A percentile compares a stretch with the other conserved stretches of the same genome.
These are phyloP conservation scores for Nesidiocoris tenuis DNA, from an alignment of 2,888 invertebrate species.

Conservation along the genomic window DNA sequence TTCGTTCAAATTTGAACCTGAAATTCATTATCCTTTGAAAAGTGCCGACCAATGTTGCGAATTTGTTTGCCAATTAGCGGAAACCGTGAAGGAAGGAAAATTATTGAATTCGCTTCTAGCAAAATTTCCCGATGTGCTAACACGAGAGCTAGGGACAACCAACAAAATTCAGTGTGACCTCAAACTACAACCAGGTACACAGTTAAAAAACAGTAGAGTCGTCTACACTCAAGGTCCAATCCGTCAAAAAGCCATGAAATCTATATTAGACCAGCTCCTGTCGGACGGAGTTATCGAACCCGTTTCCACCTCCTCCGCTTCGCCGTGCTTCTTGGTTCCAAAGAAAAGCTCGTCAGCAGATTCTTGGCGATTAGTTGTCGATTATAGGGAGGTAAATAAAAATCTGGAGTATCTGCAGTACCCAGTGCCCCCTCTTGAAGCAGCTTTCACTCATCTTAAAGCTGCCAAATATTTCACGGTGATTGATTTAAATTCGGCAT, in stretches of 20 bases:
- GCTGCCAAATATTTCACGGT: slow-evolving; percentile 36
- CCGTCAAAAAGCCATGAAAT: slow-evolving; percentile 1
- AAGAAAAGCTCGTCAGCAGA: neutral
- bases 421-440: slow-evolving; percentile 8
- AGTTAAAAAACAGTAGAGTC: slow-evolving; percentile 1
- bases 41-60: neutral
- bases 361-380: slow-evolving; percentile 46
- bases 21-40: neutral
- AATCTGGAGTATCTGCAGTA: slow-evolving; percentile 8
- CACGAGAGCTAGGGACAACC: slow-evolving; percentile 5
- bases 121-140: slow-evolving; percentile 12
- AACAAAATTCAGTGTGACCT: slow-evolving; percentile 3
- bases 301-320: neutral
- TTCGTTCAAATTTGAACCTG: slow-evolving; percentile 7
- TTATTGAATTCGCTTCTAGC: neutral
- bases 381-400: slow-evolving; percentile 45
- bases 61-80: neutral
- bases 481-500: slow-evolving; percentile 45
- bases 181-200: neutral
- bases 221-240: slow-evolving; percentile 17
- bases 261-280: neutral
- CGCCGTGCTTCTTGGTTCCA: slow-evolving; percentile 27
- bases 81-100: neutral
- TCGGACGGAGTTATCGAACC: too few species aligned
- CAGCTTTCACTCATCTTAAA: slow-evolving; percentile 7